Evolutionary conservation across 2,797 vertebrate species (phyloP).

Genomic region (Huso huso): DNA sequence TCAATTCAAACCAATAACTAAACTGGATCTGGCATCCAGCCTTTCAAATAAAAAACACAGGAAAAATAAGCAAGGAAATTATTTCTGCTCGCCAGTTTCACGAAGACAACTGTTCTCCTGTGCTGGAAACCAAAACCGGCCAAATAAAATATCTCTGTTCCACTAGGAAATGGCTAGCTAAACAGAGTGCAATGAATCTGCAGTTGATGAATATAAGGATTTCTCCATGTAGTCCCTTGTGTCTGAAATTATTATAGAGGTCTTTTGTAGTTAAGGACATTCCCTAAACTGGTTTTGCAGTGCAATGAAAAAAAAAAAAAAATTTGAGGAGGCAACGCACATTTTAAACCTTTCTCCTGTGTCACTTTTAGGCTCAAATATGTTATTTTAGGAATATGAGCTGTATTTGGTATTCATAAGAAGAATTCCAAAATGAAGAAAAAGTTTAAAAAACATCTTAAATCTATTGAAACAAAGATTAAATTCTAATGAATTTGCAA

Average conservation of each 20-base stretch:
- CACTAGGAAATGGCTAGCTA: slow-evolving; percentile 79
- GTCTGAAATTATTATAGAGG: slow-evolving; percentile 70
- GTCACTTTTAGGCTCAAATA: not conserved
- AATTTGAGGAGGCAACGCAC: slow-evolving; percentile 4
- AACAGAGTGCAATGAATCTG: slow-evolving; percentile 78
- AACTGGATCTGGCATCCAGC: slow-evolving; percentile 27
- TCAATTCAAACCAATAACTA: slow-evolving; percentile 37
- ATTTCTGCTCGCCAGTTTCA: slow-evolving; percentile 54
- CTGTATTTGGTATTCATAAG: too few relatives aligned
- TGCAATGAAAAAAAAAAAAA: slow-evolving; percentile 33
- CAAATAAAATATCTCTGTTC: slow-evolving; percentile 84
- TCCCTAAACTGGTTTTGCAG: slow-evolving; percentile 66
- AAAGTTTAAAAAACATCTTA: too few relatives aligned
- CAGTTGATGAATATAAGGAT: slow-evolving; percentile 62
- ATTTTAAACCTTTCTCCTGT: slow-evolving; percentile 2
- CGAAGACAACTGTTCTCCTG: slow-evolving; percentile 80
- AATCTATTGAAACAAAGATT: too few relatives aligned
- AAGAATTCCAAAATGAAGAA: too few relatives aligned
- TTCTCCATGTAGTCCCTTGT: slow-evolving; percentile 66
- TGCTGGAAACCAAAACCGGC: slow-evolving; percentile 57
- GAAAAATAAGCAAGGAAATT: slow-evolving; percentile 78
- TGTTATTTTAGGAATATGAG: not conserved
- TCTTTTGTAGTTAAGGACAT: slow-evolving; percentile 71
- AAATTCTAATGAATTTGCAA: too few relatives aligned
- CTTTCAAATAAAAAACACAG: slow-evolving; percentile 45